phyloP scores from a whole-genome alignment of 2,888 invertebrate species.

The Melanargia galathea region DNA sequence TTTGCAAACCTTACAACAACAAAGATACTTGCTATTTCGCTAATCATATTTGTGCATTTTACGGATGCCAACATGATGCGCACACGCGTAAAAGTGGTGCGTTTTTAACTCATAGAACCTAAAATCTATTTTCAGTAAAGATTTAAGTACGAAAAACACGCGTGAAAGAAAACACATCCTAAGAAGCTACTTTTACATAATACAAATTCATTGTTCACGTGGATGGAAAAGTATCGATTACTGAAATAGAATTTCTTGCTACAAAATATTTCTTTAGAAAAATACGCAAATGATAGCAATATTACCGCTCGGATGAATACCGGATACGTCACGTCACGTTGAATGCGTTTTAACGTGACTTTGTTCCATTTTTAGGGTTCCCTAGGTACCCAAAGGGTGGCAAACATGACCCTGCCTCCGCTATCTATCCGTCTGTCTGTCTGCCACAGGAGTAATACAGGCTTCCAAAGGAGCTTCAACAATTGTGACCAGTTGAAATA shows the following conservation, averaged over 20 bases:
- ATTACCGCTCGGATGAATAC: neutral
- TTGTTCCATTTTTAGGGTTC: neutral
- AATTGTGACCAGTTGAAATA: too few species aligned
- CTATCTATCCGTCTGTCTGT: too few species aligned
- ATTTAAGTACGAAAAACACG: neutral
- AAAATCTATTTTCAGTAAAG: neutral
- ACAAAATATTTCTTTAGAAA: neutral
- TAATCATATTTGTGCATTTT: too few species aligned
- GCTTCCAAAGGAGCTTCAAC: too few species aligned
- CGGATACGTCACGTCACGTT: neutral
- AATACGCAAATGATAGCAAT: slow-evolving; percentile 6
- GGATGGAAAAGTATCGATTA: slow-evolving; percentile 18
- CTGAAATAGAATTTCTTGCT: slow-evolving; percentile 29
- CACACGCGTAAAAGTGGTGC: too few species aligned
- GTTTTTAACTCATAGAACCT: too few species aligned
- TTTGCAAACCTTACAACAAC: too few species aligned
- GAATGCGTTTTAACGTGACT: neutral
- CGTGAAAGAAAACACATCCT: slow-evolving; percentile 18
- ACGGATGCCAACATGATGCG: too few species aligned
- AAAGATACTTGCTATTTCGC: too few species aligned
- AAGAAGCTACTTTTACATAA: slow-evolving; percentile 10
- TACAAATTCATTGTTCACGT: slow-evolving; percentile 30
- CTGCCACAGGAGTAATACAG: too few species aligned
- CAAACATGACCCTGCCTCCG: too few species aligned
- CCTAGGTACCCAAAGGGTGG: too few species aligned